Evolutionary conservation across 2,113 vertebrate species (phyloP).

Genomic region (Procapra przewalskii): DNA sequence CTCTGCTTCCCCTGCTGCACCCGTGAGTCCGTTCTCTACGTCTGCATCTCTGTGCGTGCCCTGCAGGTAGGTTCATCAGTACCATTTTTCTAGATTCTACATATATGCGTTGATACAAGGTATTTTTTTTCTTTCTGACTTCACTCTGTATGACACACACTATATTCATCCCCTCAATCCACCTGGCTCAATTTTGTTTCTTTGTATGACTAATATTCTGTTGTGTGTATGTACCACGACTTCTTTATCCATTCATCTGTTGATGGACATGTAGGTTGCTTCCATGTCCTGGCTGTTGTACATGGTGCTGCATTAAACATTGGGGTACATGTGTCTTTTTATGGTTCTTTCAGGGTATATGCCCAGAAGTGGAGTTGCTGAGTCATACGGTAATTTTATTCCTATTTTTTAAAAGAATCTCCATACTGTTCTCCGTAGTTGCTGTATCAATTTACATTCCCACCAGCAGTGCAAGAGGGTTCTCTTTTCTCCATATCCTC

Average conservation of each 20-base stretch:
- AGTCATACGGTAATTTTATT: neutral
- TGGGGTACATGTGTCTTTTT: neutral
- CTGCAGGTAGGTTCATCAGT: neutral
- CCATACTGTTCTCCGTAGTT: neutral
- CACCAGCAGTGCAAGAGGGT: neutral
- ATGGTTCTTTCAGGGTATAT: neutral
- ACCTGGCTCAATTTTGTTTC: neutral
- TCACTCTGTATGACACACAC: neutral
- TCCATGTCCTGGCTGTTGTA: neutral
- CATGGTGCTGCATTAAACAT: neutral
- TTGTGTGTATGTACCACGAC: neutral
- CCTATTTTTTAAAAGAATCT: neutral
- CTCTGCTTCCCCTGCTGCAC: neutral
- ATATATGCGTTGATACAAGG: neutral
- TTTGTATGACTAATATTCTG: neutral
- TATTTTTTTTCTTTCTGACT: neutral
- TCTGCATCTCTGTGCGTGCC: neutral
- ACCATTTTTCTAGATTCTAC: neutral
- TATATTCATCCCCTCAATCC: neutral
- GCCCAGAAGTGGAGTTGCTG: neutral
- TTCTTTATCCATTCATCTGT: neutral
- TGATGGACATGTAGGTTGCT: neutral
- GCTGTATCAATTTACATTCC: neutral
- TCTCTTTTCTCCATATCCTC: neutral
- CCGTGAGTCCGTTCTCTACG: neutral